Percentiles rank a stretch among this genome's conserved stretches.
Evolutionary conservation across 2,888 invertebrate genomes (phyloP).

Genomic region (Eledone cirrhosa): DNA sequence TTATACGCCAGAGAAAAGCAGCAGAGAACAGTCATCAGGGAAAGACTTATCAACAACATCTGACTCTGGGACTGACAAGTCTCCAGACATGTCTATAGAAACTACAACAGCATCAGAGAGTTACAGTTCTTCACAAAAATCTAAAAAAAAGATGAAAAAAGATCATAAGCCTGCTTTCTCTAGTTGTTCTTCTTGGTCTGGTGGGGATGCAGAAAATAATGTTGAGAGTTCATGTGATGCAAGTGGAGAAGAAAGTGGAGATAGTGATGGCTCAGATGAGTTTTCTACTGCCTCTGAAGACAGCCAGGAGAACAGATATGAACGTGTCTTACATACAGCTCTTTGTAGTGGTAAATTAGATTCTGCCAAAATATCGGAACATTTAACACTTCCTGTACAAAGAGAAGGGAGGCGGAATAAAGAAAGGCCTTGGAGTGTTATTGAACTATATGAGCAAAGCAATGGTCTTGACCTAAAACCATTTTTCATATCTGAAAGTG

Average conservation of each 20-base stretch:
- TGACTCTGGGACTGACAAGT: constrained; percentile 10
- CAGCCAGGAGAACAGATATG: constrained; percentile 51
- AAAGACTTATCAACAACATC: constrained; percentile 10
- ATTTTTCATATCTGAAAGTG: constrained; percentile 89
- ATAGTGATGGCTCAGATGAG: constrained; percentile 54
- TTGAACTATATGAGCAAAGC: constrained; percentile 80
- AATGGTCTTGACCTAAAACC: constrained; percentile 69
- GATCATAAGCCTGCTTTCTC: background rate
- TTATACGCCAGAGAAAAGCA: no score
- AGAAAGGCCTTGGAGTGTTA: constrained; percentile 85
- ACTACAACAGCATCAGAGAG: constrained; percentile 20
- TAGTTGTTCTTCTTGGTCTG: constrained; percentile 23
- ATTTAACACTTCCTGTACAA: background rate
- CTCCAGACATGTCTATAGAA: constrained; percentile 15
- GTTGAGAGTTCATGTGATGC: constrained; percentile 59
- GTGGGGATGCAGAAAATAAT: background rate
- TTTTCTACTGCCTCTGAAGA: constrained; percentile 55
- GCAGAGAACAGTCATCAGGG: constrained; percentile 4
- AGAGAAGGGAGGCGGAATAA: constrained; percentile 32
- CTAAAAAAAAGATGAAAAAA: constrained; percentile 1
- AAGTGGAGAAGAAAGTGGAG: constrained; percentile 46
- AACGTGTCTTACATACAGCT: constrained; percentile 50
- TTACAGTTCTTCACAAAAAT: background rate
- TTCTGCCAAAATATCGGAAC: background rate
- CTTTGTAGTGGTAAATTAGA: background rate